Evolutionary conservation across 53 echinoderm and acorn worm species (phyloP), one percentile per base, ranked within the genome.

Genomic region (Stichopus horrens): DNA sequence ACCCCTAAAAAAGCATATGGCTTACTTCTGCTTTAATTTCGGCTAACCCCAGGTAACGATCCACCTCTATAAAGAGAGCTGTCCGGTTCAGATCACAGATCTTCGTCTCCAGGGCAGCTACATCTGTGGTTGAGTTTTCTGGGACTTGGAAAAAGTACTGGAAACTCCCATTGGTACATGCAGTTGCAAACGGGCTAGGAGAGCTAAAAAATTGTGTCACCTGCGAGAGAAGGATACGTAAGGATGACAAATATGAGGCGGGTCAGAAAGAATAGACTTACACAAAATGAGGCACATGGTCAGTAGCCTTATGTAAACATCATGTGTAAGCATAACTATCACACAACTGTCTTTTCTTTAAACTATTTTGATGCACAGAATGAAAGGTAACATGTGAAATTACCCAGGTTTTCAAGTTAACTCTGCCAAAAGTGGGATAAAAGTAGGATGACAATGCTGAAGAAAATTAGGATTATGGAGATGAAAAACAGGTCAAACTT

Each of bases 101-200:
- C 54, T 65, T 90, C 0, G 57, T 59, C 88, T 93, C 93, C 74
- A 93, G 73, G 65, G 79, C 80, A 4, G 65, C 22, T 18, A 91
- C 58, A 83, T 91, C 75, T 2, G 77, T 74, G 54, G 77, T 86
- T 5, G 93, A 85, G 60, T 90, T 54, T 58, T 68, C 22, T 11
- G 89, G 80, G 7, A 91, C 55, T 9, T 55, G 59, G 74, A 92
- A 90, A 79, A 83, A 93, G 22, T 86, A 53, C 16, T 77, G 71
- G 88, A 93, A 90, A 60, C 67, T 91, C 5, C 93, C 86, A 7
- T 54, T 68, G 10, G 20, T 9, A 13, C 93, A 93, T 23, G 75
- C 20, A 21, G 60, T 75, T 16, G 21, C 75, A 37, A 93, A 88
- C 4, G 90, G 91, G 5, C 53, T 73, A 5, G 88, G 20, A 5